Base-by-base conservation (phyloP, 2,888 invertebrate species). In the Chaitophorus viminalis region DNA sequence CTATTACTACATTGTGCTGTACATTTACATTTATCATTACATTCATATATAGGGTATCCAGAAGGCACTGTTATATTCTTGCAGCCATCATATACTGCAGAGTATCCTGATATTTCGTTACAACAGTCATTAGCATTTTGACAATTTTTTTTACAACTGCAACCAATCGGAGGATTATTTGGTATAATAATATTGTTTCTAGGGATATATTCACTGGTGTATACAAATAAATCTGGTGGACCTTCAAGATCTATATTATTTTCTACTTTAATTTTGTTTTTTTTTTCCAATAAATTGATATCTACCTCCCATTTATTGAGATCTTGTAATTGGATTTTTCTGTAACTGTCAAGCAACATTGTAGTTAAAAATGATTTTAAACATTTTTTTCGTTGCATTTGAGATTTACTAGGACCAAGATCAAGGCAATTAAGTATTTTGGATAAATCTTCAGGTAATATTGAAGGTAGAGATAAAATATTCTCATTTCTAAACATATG, bases 41-140 rank as follows among this genome's bases (percentile, higher is more conserved):
- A 99, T 92, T 99, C 99, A 91, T 95, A 98, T 81, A 99, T 95
- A 0, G 98, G 97, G 11, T 94, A 95, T 0, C 98, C 97, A 0
- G 94, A 93, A 3, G 94, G 94, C 0, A 96, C 93, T 89, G 94
- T 93, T 83, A 97, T 91, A 89, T 94, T 93, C 89, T 94, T 93
- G 29, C 92, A 92, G 25, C 92, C 91, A 21, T 94, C 95, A 90
- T 97, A 97, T 0, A 96, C 95, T 92, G 95, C 95, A 33, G 91
- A 91, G 21, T 92, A 91, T 74, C 93, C 92, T 89, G 93, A 93
- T 89, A 93, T 93, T 3, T 92, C 92, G 0, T 93, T 93, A 90
- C 95, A 96, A 90, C 96, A 96, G 9, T 91, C 91, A n/a, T 93
- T 93, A 90, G 93, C 92, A 18, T 92, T 92, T 39, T 92, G 92